phyloP scores from a whole-genome alignment of 2,113 vertebrate species.

The Odontesthes bonariensis region DNA sequence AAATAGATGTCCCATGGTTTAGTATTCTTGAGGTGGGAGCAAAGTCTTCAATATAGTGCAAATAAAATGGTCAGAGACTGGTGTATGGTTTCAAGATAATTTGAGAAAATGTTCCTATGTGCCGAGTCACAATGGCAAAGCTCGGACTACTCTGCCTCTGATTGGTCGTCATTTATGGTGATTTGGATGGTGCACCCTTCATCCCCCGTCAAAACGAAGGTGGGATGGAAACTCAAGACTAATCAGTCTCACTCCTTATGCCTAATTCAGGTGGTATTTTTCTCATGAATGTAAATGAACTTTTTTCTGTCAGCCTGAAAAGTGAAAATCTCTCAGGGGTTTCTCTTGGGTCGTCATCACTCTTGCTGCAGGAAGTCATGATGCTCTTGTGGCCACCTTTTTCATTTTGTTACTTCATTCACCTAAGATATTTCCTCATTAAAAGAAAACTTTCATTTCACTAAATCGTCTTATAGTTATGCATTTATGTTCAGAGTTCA shows the following conservation, averaged over 20 bases:
- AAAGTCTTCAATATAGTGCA: constrained; percentile 3
- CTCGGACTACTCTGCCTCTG: not conserved
- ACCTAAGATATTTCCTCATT: too few relatives aligned
- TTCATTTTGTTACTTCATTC: too few relatives aligned
- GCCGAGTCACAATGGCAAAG: too few relatives aligned
- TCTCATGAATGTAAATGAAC: not conserved
- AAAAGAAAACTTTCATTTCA: not conserved
- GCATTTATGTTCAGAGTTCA: too few relatives aligned
- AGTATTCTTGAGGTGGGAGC: constrained; percentile 4
- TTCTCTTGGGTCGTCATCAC: not conserved
- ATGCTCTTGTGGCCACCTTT: not conserved
- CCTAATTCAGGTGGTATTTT: not conserved
- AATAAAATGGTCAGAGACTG: constrained; percentile 4
- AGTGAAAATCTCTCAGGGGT: not conserved
- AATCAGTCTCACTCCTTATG: not conserved
- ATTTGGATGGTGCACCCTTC: not conserved
- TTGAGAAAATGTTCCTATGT: not conserved
- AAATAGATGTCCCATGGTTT: constrained; percentile 11
- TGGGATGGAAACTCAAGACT: not conserved
- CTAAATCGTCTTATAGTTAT: too few relatives aligned
- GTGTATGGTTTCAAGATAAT: too few relatives aligned
- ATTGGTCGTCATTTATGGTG: not conserved
- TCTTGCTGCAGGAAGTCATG: not conserved
- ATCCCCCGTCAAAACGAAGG: not conserved
- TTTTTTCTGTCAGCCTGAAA: not conserved